Percentiles rank a stretch among this genome's conserved stretches.
These are phyloP conservation scores for Morone saxatilis DNA, from an alignment of 2,113 vertebrate genomes.

Conservation along the genomic window DNA sequence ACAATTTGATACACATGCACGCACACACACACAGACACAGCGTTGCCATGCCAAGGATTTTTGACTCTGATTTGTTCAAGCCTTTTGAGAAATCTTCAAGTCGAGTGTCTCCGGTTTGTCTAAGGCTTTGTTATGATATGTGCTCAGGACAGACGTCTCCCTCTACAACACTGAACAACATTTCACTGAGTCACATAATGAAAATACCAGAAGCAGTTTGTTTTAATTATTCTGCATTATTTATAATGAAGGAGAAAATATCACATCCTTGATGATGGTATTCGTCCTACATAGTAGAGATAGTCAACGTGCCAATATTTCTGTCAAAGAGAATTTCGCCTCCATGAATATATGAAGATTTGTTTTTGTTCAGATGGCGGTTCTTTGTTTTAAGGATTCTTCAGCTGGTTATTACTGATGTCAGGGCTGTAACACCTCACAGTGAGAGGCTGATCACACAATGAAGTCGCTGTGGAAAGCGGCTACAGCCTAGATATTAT, in stretches of 20 bases:
- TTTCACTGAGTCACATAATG: slow-evolving; percentile 44
- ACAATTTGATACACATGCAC: background rate
- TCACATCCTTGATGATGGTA: slow-evolving; percentile 13
- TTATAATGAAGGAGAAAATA: slow-evolving; percentile 50
- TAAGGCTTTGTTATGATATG: slow-evolving; percentile 40
- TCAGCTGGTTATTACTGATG: slow-evolving; percentile 37
- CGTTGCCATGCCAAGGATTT: slow-evolving; percentile 12
- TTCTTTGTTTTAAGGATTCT: slow-evolving; percentile 54
- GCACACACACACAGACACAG: too few species aligned
- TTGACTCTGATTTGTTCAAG: slow-evolving; percentile 16
- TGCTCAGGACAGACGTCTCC: slow-evolving; percentile 10
- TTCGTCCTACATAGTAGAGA: background rate
- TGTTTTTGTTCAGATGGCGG: background rate
- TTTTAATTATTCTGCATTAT: slow-evolving; percentile 35
- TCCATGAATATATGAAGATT: background rate
- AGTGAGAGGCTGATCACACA: slow-evolving; percentile 50
- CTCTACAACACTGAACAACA: slow-evolving; percentile 19
- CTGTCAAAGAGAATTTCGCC: slow-evolving; percentile 15
- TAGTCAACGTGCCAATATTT: slow-evolving; percentile 1
- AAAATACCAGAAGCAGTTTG: slow-evolving; percentile 32
- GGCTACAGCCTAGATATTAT: slow-evolving; percentile 38
- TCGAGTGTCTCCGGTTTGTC: slow-evolving; percentile 24
- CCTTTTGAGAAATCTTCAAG: slow-evolving; percentile 32
- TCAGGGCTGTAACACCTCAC: slow-evolving; percentile 47
- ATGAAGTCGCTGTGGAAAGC: slow-evolving; percentile 49